Conservation (phyloP, 2,888 invertebrate genomes). For the Trachelus tabidus region DNA sequence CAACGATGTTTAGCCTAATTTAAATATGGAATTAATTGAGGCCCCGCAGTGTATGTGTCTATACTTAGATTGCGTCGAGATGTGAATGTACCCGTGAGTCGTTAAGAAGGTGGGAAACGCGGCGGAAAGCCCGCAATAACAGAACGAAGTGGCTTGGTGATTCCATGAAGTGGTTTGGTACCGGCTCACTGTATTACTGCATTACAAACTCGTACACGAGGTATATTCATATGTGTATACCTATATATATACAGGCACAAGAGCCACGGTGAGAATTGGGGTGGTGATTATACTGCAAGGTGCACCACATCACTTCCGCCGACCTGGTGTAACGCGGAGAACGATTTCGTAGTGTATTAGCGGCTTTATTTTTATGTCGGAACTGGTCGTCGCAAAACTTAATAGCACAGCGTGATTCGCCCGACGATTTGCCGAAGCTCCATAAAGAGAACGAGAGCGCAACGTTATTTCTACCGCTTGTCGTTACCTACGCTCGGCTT, state of each 20-base stretch:
- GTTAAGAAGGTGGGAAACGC: neutral
- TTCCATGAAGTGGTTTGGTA: neutral
- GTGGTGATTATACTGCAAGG: constrained; percentile 4
- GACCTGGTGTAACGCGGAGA: neutral
- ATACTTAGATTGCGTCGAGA: neutral
- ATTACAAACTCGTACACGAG: neutral
- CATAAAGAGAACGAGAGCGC: neutral
- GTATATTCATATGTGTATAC: neutral
- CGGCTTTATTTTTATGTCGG: neutral
- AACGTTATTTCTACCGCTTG: neutral
- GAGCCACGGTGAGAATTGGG: constrained; percentile 4
- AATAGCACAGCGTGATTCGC: neutral
- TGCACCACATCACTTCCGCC: constrained; percentile 4
- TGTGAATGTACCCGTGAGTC: neutral
- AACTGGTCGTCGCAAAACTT: neutral
- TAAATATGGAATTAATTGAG: constrained; percentile 45
- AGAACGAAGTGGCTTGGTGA: neutral
- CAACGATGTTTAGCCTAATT: constrained; percentile 37
- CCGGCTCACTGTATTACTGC: neutral
- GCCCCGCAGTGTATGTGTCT: neutral
- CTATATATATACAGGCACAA: neutral
- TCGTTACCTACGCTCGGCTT: neutral
- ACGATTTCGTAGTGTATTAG: neutral
- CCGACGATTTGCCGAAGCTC: neutral
- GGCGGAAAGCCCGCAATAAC: neutral